These are phyloP conservation scores for Meandrusa payeni DNA, from an alignment of 2,888 invertebrate species.

Conservation along the genomic window DNA sequence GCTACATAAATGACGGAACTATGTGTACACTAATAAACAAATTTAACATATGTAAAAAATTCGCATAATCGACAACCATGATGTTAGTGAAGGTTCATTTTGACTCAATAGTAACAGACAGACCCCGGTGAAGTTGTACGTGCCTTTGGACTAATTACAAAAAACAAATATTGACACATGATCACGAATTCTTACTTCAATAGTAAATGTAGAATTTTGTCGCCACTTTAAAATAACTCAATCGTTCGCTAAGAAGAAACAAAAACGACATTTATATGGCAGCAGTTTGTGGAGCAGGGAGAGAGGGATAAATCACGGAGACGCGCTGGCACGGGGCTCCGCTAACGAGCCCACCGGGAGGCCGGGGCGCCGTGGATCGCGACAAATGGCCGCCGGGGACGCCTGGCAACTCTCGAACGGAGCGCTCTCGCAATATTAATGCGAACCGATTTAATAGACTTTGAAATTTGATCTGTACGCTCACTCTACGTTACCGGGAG, in stretches of 20 bases:
- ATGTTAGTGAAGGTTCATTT: no score
- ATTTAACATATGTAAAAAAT: no score
- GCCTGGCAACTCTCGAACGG: slow-evolving; percentile 26
- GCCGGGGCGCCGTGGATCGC: slow-evolving; percentile 37
- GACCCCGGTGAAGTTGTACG: no score
- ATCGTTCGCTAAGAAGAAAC: slow-evolving; percentile 68
- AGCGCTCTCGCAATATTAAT: slow-evolving; percentile 44
- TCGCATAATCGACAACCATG: no score
- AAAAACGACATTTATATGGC: slow-evolving; percentile 78
- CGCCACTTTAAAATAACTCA: slow-evolving; percentile 11
- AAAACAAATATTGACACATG: no score
- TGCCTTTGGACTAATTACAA: no score
- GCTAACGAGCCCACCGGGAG: slow-evolving; percentile 63
- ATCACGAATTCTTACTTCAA: no score
- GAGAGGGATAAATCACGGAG: slow-evolving; percentile 61
- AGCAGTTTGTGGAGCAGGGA: slow-evolving; percentile 56
- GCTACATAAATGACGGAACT: no score
- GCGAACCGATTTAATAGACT: slow-evolving; percentile 57
- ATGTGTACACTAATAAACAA: no score
- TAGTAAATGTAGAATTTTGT: no score
- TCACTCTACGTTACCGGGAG: not conserved
- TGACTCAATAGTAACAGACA: no score
- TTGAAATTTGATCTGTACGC: slow-evolving; percentile 52
- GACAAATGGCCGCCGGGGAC: slow-evolving; percentile 69
- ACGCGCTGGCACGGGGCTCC: slow-evolving; percentile 51